A percentile compares a stretch with the other conserved stretches of the same genome.
These are phyloP conservation scores for Brachyptera putata DNA, from an alignment of 2,888 invertebrate species.

Conservation along the genomic window DNA sequence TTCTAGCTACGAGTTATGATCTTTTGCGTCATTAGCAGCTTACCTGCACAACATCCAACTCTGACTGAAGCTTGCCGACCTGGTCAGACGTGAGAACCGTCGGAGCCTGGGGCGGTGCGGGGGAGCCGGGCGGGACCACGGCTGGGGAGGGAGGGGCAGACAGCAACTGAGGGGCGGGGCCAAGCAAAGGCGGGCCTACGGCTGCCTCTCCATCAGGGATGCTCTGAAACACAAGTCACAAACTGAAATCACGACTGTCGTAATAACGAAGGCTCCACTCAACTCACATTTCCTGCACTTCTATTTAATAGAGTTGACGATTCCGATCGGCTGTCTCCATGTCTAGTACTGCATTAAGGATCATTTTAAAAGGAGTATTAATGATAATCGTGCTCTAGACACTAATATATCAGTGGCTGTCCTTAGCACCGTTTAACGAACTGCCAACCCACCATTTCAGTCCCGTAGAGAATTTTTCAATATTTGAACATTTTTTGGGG, in stretches of 20 bases:
- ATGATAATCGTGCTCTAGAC: no score
- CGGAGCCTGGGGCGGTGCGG: constrained; percentile 41
- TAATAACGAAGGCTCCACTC: not conserved
- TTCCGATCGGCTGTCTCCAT: no score
- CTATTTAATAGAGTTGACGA: no score
- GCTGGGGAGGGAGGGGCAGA: constrained; percentile 32
- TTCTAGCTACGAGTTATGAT: no score
- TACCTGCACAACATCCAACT: constrained; percentile 75
- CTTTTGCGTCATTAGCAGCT: no score
- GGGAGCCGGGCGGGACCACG: constrained; percentile 20
- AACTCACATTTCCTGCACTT: not conserved
- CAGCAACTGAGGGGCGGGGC: constrained; percentile 34
- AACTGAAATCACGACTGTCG: not conserved
- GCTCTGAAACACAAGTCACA: constrained; percentile 39
- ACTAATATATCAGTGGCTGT: no score
- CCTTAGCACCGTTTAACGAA: no score
- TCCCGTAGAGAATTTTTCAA: no score
- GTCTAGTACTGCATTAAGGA: no score
- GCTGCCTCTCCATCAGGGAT: constrained; percentile 42
- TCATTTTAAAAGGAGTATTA: no score
- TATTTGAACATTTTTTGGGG: no score
- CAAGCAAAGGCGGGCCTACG: constrained; percentile 30
- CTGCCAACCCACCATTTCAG: no score
- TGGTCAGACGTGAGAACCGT: constrained; percentile 69
- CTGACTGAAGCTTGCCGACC: constrained; percentile 81